Evolutionary conservation across 2,113 vertebrate genomes (phyloP), one percentile per base, ranked within the genome.

Genomic region (Formicarius rufipectus): DNA sequence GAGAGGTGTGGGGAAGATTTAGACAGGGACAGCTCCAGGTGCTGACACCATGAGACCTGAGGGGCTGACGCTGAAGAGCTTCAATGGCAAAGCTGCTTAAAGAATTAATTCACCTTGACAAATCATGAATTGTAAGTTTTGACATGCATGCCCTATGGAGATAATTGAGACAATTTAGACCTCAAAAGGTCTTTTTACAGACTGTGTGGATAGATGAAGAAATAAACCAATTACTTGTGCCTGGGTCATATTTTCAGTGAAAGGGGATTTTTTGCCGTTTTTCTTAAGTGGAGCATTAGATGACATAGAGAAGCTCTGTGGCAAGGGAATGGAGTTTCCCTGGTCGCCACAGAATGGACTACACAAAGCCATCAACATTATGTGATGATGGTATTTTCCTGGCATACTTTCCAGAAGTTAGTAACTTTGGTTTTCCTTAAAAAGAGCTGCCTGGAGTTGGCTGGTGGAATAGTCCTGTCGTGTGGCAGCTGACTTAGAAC

Each of bases 371-470:
- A 87, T 91, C 87, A 72, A 45, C 60, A 68, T 60, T 79, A 45
- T 15, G 44, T 53, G 71, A 68, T 64, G n/a, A 39, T 86, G 68
- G 33, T 95, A 59, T 84, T 84, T 92, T 79, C 53, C 85, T 89
- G 78, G 49, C 71, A 47, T 63, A 25, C 66, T 76, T 85, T 60
- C 75, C 44, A 56, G 28, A 95, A 88, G 91, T 94, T 68, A 82
- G 64, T 92, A 78, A 33, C 95, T 96, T 75, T 56, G 84, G 81
- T 96, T 93, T 80, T 93, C 87, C 79, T 84, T 74, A 47, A 67
- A 81, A 90, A 94, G 74, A 95, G 58, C 82, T 52, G 73, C 67
- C 42, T 37, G 63, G 60, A 28, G 69, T 71, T 91, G 56, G 47
- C 85, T 62, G 35, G 16, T 74, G 27, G 64, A 84, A 37, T 21